These are phyloP conservation scores for Rotaria sp. DNA, from an alignment of 2,888 invertebrate genomes.

Conservation along the genomic window DNA sequence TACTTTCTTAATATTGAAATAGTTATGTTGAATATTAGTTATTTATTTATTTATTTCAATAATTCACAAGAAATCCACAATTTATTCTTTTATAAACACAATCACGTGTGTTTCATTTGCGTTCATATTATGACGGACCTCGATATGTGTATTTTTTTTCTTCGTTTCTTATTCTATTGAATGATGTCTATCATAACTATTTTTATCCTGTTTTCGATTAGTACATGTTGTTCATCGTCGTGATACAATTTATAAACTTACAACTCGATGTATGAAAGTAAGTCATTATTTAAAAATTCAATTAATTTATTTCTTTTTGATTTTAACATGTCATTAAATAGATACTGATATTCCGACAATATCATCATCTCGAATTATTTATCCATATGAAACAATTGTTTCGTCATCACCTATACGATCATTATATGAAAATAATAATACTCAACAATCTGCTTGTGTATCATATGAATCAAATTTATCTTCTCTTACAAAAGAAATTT, in stretches of 20 bases:
- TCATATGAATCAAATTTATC: not conserved
- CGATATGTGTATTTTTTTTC: not conserved
- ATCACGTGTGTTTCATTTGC: not conserved
- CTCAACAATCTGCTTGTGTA: not conserved
- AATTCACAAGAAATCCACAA: too few relatives aligned
- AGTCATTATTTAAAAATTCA: not conserved
- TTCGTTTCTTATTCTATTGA: not conserved
- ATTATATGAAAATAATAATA: not conserved
- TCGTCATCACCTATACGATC: not conserved
- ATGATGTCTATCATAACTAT: not conserved
- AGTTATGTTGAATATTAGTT: too few relatives aligned
- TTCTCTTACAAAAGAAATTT: not conserved
- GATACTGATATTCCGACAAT: not conserved
- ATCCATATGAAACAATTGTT: not conserved
- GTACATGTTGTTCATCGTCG: too few relatives aligned
- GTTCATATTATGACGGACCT: not conserved
- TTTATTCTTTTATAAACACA: not conserved
- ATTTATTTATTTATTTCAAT: too few relatives aligned
- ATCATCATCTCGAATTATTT: not conserved
- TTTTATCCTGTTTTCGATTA: not conserved
- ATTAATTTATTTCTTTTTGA: not conserved
- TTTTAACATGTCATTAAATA: not conserved
- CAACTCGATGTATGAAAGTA: not conserved
- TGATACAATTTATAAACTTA: not conserved
- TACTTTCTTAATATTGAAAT: too few relatives aligned